Conservation (phyloP, 2,888 invertebrate genomes). For the Drosophila suboccidentalis region DNA sequence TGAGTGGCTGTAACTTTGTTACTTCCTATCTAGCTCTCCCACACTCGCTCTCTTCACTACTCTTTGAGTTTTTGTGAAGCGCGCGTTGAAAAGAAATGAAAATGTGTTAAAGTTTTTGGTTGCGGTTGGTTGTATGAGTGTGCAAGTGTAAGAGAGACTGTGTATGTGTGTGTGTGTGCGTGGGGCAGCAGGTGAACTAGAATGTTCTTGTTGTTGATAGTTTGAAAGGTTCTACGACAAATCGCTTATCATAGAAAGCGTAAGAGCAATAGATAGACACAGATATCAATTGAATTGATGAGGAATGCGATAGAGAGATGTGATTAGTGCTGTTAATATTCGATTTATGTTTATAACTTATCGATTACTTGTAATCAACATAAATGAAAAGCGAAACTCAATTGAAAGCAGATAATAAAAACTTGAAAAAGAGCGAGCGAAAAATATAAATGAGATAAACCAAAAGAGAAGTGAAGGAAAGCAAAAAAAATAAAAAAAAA, state of each 20-base stretch:
- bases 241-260: slow-evolving; percentile 17
- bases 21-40: slow-evolving; percentile 18
- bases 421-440: neutral
- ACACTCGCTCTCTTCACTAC: neutral
- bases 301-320: slow-evolving; percentile 1
- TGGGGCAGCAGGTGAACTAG: neutral
- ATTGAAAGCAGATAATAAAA: neutral
- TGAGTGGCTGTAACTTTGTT: slow-evolving; percentile 59
- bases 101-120: slow-evolving; percentile 64
- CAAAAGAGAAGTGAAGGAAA: neutral
- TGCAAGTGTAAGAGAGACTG: neutral
- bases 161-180: slow-evolving; percentile 6
- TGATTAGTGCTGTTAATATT: neutral
- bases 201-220: slow-evolving; percentile 4
- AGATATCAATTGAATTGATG: slow-evolving; percentile 18
- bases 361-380: slow-evolving; percentile 11
- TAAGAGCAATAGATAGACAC: neutral
- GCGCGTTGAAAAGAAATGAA: slow-evolving; percentile 71
- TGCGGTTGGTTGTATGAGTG: slow-evolving; percentile 13
- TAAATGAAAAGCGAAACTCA: no score
- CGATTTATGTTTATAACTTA: neutral
- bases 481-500: slow-evolving; percentile 20
- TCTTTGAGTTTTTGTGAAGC: slow-evolving; percentile 21
- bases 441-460: slow-evolving; percentile 26
- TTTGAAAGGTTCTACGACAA: slow-evolving; percentile 29